Percentiles rank a stretch among this genome's conserved stretches.
Evolutionary conservation across 2,113 vertebrate species (phyloP).

Genomic region (Barbus barbus): DNA sequence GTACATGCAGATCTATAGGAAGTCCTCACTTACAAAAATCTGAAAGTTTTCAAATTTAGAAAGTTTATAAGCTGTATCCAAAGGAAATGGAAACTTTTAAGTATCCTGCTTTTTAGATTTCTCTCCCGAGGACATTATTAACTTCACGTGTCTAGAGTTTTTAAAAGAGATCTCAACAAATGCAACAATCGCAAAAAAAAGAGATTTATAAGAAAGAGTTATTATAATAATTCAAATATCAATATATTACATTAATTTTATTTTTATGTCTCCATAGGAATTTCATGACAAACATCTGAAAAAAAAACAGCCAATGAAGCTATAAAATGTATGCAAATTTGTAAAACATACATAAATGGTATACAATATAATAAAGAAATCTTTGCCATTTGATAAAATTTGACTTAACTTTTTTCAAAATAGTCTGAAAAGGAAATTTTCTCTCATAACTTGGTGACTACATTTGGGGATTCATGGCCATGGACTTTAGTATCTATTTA

Average conservation of each 20-base stretch:
- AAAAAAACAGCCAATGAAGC: not conserved
- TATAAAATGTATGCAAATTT: no score
- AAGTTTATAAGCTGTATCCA: not conserved
- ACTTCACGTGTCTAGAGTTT: not conserved
- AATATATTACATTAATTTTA: no score
- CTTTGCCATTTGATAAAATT: not conserved
- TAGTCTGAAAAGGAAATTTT: not conserved
- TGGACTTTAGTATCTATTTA: not conserved
- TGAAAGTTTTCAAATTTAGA: no score
- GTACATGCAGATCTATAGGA: not conserved
- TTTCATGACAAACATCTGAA: not conserved
- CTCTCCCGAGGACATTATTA: not conserved
- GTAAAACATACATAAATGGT: no score
- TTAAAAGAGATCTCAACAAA: no score
- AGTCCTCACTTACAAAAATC: not conserved
- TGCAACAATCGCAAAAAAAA: no score
- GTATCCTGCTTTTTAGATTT: not conserved
- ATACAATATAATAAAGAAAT: not conserved
- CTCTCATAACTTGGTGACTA: not conserved
- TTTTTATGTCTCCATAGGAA: not conserved
- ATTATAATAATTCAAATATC: not conserved
- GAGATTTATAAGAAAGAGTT: not conserved
- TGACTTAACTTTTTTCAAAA: not conserved
- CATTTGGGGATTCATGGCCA: not conserved
- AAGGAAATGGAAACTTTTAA: not conserved